These are phyloP conservation scores for Orthosia incerta DNA, from an alignment of 2,888 invertebrate genomes.

Conservation along the genomic window DNA sequence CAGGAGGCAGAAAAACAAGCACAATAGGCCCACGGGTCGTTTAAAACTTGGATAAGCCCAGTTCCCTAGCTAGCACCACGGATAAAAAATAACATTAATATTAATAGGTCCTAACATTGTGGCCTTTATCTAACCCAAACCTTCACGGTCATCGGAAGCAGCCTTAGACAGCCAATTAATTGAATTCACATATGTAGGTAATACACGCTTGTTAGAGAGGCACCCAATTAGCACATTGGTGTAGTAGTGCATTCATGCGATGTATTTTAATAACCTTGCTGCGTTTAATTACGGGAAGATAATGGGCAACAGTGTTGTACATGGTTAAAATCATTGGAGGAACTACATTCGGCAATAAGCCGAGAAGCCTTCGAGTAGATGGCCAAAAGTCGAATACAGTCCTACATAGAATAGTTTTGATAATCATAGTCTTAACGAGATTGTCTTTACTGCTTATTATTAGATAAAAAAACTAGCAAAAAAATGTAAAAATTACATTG, in stretches of 20 bases:
- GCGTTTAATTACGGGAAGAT: neutral
- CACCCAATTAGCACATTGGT: constrained; percentile 33
- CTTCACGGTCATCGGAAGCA: neutral
- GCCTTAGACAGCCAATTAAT: constrained; percentile 19
- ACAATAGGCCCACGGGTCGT: no score
- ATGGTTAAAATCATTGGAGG: neutral
- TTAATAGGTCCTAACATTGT: no score
- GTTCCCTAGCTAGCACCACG: no score
- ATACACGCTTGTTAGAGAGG: neutral
- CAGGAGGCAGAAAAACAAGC: no score
- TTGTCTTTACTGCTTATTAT: no score
- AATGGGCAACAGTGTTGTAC: neutral
- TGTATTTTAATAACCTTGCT: constrained; percentile 38
- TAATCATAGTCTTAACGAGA: no score
- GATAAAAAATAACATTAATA: no score
- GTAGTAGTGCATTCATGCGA: constrained; percentile 23
- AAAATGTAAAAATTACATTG: neutral
- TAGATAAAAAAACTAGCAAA: neutral
- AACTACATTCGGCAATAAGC: no score
- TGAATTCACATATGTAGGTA: constrained; percentile 5
- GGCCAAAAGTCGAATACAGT: no score
- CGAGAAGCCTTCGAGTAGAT: no score
- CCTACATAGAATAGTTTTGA: no score
- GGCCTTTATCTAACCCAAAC: neutral
- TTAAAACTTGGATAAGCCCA: no score